A percentile compares a stretch with the other conserved stretches of the same genome.
phyloP scores from a whole-genome alignment of 2,113 vertebrate genomes.

The Actenoides lindsayi region DNA sequence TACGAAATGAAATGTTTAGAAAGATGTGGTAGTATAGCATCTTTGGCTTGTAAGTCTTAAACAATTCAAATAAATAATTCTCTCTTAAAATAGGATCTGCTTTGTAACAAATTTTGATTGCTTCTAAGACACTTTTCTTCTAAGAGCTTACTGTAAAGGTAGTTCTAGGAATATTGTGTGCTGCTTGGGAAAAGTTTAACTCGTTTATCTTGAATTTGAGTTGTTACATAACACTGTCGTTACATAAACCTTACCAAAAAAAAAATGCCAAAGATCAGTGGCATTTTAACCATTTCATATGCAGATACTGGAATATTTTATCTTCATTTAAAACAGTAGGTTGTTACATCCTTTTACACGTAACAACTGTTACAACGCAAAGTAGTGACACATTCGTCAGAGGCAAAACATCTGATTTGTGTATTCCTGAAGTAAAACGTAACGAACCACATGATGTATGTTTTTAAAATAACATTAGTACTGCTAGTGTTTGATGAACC shows the following conservation, averaged over 20 bases:
- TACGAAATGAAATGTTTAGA: neutral
- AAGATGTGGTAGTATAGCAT: neutral
- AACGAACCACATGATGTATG: neutral
- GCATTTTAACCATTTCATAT: neutral
- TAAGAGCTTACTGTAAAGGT: neutral
- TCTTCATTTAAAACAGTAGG: neutral
- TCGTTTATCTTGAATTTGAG: neutral
- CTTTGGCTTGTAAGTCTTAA: neutral
- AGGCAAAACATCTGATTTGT: neutral
- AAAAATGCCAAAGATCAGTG: neutral
- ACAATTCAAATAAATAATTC: neutral
- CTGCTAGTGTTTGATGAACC: neutral
- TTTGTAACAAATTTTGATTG: neutral
- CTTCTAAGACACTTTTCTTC: neutral
- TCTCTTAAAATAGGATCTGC: neutral
- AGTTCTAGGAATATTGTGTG: neutral
- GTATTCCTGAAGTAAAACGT: neutral
- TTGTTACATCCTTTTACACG: neutral
- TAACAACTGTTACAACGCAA: neutral
- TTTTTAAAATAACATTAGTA: neutral
- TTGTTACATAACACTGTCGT: neutral
- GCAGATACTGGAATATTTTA: neutral
- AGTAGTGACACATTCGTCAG: neutral
- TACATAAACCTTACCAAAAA: neutral
- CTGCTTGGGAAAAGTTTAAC: neutral